phyloP scores from a whole-genome alignment of 2,888 invertebrate species.

The Lasioglossum malachurum region DNA sequence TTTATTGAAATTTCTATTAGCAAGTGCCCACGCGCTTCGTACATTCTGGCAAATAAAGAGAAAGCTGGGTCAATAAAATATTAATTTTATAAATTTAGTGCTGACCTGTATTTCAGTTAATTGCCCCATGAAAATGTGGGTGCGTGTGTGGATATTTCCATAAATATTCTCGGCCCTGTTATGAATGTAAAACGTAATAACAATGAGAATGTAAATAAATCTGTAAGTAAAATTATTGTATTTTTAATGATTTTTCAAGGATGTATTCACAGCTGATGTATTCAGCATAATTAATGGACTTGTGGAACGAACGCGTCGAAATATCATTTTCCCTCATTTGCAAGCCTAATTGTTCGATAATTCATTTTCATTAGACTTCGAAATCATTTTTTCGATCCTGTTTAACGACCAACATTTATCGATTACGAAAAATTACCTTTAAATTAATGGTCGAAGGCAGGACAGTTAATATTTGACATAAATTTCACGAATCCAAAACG shows the following conservation, averaged over 20 bases:
- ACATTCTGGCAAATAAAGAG: neutral
- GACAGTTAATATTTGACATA: neutral
- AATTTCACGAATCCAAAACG: slow-evolving; percentile 2
- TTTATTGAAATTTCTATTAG: neutral
- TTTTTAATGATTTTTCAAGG: neutral
- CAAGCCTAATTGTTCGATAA: neutral
- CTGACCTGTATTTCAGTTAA: neutral
- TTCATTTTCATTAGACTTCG: neutral
- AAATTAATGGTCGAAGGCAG: neutral
- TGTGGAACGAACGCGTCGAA: neutral
- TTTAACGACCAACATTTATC: neutral
- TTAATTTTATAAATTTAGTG: neutral
- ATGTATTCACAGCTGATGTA: neutral
- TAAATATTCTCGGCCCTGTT: neutral
- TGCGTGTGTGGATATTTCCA: neutral
- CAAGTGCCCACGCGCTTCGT: neutral
- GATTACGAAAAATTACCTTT: neutral
- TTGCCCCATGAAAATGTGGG: neutral
- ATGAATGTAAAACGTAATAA: neutral
- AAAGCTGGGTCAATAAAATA: neutral
- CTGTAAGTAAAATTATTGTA: neutral
- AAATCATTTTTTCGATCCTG: neutral
- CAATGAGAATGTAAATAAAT: neutral
- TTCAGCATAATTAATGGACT: neutral
- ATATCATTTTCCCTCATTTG: neutral